Evolutionary conservation across 2,113 vertebrate genomes (phyloP), one percentile per base, ranked within the genome.

Genomic region (Delphinus delphis): DNA sequence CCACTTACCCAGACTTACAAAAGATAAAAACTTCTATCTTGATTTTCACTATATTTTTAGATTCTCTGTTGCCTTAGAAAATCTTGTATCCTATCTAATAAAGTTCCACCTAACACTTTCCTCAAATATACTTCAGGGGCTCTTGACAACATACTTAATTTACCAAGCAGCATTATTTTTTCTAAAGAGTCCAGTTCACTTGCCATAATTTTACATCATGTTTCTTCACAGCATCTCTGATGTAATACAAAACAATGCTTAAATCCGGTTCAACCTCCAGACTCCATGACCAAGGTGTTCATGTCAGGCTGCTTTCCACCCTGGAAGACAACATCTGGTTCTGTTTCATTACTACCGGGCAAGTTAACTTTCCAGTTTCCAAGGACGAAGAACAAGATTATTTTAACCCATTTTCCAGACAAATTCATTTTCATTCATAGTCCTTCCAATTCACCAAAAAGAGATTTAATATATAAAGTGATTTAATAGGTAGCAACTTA

Each of bases 251-350:
- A 89, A 95, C 79, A 91, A 89, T 86, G 89, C 83, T 95, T 93
- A 41, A 38, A 65, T 70, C 44, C 89, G 92, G 83, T 68, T 80
- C 77, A 77, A 55, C 5, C 81, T 80, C 96, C 91, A 82, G 85
- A 88, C 60, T 83, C 86, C 28, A 70, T 73, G 93, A 93, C 89
- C 93, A 68, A 71, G 50, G 91, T 60, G 68, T 44, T 96, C 92
- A 70, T 1, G 12, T 79, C 47, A 85, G 86, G 26, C 67, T 38
- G 80, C 81, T 62, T 92, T 94, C 82, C 77, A 28, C 71, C 70
- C 83, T 88, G 44, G 68, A 96, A 97, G 95, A 89, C 28, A 91
- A 96, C 95, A 96, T 97, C 97, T 97, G 98, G 92, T 93, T 97
- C 95, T 96, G 38, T 38, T 96, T 97, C 97, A 62, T 50, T 70